Conservation (phyloP, 2,797 vertebrate genomes). For the Sebastes iracundus region DNA sequence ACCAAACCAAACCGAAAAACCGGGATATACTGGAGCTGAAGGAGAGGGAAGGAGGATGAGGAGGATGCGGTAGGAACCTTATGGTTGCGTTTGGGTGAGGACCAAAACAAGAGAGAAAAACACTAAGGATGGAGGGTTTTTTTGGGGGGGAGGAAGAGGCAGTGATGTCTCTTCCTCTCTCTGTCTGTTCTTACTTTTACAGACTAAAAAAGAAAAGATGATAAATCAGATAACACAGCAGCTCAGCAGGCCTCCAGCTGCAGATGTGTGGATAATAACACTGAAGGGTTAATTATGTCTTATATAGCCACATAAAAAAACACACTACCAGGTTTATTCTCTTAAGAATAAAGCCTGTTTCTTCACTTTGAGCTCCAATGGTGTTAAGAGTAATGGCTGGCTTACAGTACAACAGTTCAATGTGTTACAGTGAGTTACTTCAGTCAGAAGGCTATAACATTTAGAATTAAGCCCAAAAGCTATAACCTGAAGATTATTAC, state of each 20-base stretch:
- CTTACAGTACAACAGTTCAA: slow-evolving; percentile 72
- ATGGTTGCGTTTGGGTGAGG: slow-evolving; percentile 87
- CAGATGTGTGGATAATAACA: slow-evolving; percentile 49
- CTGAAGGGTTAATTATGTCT: slow-evolving; percentile 30
- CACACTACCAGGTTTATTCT: slow-evolving; percentile 16
- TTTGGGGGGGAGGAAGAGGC: slow-evolving; percentile 29
- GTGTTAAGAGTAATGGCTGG: slow-evolving; percentile 63
- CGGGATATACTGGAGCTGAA: slow-evolving; percentile 81
- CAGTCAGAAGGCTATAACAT: slow-evolving; percentile 61
- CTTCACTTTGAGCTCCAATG: slow-evolving; percentile 54
- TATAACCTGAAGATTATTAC: slow-evolving; percentile 10
- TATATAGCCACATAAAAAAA: slow-evolving; percentile 9
- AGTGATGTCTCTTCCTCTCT: slow-evolving; percentile 26
- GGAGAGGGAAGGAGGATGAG: slow-evolving; percentile 83
- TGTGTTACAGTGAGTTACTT: slow-evolving; percentile 71
- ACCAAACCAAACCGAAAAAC: slow-evolving; percentile 85
- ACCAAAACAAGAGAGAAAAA: slow-evolving; percentile 74
- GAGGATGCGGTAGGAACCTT: slow-evolving; percentile 84
- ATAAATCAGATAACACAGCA: slow-evolving; percentile 18
- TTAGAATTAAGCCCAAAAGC: slow-evolving; percentile 29
- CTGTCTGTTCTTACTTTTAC: slow-evolving; percentile 26
- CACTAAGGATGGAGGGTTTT: not conserved
- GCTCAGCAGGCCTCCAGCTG: slow-evolving; percentile 56
- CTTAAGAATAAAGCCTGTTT: slow-evolving; percentile 43
- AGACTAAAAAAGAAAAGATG: slow-evolving; percentile 12